A percentile compares a stretch with the other conserved stretches of the same genome.
Conservation (phyloP, 2,113 vertebrate species). For the Puma concolor region DNA sequence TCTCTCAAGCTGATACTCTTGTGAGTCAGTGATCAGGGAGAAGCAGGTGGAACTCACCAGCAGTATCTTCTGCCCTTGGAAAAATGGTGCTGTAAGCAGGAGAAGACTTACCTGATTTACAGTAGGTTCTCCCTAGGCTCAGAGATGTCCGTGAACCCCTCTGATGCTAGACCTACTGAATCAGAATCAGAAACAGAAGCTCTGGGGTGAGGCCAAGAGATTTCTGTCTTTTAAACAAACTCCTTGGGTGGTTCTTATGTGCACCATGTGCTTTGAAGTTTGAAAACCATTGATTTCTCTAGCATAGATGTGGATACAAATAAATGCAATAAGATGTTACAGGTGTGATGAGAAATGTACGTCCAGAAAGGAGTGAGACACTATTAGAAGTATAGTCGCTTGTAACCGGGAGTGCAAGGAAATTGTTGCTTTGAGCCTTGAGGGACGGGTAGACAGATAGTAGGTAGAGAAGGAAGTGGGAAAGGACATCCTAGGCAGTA, state of each 20-base stretch:
- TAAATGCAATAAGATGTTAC: not conserved
- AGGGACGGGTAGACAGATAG: not conserved
- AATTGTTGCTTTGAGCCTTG: not conserved
- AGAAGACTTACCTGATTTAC: not conserved
- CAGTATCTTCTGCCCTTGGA: not conserved
- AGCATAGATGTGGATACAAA: not conserved
- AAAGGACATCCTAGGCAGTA: not conserved
- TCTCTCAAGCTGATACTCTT: slow-evolving; percentile 43
- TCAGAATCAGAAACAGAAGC: not conserved
- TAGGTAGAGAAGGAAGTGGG: not conserved
- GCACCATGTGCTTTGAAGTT: not conserved
- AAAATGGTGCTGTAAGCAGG: not conserved
- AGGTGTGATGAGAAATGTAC: not conserved
- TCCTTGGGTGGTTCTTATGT: not conserved
- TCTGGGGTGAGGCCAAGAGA: not conserved
- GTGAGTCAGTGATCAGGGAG: not conserved
- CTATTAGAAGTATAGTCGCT: not conserved
- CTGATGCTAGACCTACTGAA: not conserved
- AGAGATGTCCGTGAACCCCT: not conserved
- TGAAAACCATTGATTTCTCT: slow-evolving; percentile 13
- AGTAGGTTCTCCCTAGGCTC: not conserved
- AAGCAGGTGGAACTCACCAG: not conserved
- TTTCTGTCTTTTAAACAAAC: slow-evolving; percentile 36
- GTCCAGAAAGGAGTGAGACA: not conserved
- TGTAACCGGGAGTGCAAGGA: not conserved